Conservation (phyloP, 2,797 vertebrate species). For the Epinephelus malabaricus region DNA sequence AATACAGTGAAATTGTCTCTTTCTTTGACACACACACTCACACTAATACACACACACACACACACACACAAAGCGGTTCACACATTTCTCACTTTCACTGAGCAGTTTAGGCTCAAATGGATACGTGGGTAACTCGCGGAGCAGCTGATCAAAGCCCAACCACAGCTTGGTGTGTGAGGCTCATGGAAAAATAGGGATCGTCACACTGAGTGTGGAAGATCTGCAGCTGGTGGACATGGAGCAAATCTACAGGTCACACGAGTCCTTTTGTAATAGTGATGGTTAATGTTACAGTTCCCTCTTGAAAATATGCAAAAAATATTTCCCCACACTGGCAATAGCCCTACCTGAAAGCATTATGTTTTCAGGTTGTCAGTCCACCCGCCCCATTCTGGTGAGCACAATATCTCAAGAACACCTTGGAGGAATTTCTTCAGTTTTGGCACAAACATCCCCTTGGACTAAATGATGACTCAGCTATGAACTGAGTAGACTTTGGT, state of each 20-base stretch:
- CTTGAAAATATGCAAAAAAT: neutral
- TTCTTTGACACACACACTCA: neutral
- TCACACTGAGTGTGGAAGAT: conserved; percentile 18
- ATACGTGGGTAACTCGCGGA: conserved; percentile 50
- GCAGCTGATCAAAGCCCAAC: conserved; percentile 55
- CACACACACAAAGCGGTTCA: conserved; percentile 16
- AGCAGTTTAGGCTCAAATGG: conserved; percentile 51
- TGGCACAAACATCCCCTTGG: no score
- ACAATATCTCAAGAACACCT: no score
- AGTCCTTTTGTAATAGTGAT: conserved; percentile 4
- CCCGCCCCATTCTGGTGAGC: no score
- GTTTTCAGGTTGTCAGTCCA: no score
- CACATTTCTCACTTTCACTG: conserved; percentile 46
- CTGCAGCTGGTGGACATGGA: conserved; percentile 22
- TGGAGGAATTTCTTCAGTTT: no score
- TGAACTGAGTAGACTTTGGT: no score
- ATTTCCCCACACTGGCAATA: no score
- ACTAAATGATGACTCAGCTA: no score
- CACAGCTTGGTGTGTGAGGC: conserved; percentile 33
- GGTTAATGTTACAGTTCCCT: neutral
- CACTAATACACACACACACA: neutral
- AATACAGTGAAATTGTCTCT: neutral
- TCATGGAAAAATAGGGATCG: conserved; percentile 1
- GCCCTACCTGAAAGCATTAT: no score
- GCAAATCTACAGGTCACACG: conserved; percentile 23